Percentiles rank a stretch among this genome's conserved stretches.
These are phyloP conservation scores for Dasyprocta punctata DNA, from an alignment of 2,113 vertebrate genomes.

Conservation along the genomic window DNA sequence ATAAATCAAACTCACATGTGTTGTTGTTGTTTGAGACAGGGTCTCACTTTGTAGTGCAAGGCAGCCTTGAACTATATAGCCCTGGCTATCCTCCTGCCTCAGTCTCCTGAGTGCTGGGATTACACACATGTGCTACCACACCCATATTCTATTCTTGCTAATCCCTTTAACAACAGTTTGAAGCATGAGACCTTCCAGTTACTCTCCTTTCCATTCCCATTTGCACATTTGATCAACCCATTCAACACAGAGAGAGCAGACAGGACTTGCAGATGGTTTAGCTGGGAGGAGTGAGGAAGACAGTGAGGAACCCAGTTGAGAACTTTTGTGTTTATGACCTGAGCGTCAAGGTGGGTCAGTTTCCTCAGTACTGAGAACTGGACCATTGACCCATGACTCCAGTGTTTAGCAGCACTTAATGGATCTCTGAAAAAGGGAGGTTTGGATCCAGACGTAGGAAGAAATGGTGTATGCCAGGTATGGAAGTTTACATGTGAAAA, in stretches of 20 bases:
- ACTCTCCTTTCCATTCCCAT: neutral
- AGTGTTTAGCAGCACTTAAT: neutral
- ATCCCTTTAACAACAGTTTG: conserved; percentile 2
- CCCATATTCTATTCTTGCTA: neutral
- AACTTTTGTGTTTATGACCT: neutral
- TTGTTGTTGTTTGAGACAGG: too few relatives aligned
- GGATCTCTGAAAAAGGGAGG: neutral
- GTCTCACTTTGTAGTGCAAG: neutral
- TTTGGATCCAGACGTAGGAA: neutral
- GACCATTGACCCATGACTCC: neutral
- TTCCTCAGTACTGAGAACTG: neutral
- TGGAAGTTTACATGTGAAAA: neutral
- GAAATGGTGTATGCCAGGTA: neutral
- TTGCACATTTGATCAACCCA: neutral
- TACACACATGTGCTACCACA: neutral
- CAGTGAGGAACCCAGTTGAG: neutral
- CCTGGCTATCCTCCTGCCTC: neutral
- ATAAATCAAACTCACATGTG: too few relatives aligned
- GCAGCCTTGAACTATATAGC: neutral
- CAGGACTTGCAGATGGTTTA: neutral
- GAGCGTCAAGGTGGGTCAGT: neutral
- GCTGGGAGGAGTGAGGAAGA: too few relatives aligned
- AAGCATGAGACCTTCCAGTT: neutral
- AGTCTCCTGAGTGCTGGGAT: neutral
- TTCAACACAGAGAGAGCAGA: neutral